Conservation (phyloP, 2,888 invertebrate genomes). For the Lasioglossum pauxillum region DNA sequence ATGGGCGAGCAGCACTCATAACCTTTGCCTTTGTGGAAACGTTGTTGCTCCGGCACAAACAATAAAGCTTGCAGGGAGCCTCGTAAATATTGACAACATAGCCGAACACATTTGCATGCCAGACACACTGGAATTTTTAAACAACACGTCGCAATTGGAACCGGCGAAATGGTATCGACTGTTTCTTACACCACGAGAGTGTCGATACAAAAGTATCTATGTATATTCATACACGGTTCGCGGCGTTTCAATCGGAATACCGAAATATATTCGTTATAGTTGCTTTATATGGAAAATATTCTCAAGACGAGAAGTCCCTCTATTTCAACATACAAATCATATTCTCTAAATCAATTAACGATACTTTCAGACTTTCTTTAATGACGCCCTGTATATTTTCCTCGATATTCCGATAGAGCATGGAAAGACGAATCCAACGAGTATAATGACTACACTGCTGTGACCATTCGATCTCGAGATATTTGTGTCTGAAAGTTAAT, state of each 20-base stretch:
- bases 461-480: not conserved
- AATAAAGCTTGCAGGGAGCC: conserved; percentile 7
- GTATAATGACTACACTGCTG: not conserved
- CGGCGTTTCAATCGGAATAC: not conserved
- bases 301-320: not conserved
- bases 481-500: not conserved
- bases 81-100: conserved; percentile 19
- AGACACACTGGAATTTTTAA: conserved; percentile 18
- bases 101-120: conserved; percentile 12
- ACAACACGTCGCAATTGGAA: not conserved
- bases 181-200: not conserved
- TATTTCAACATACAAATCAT: not conserved
- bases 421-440: not conserved
- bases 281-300: not conserved
- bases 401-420: not conserved
- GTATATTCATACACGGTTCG: not conserved
- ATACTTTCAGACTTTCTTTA: not conserved
- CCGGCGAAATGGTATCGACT: not conserved
- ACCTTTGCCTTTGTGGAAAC: conserved; percentile 15
- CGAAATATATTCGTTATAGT: not conserved
- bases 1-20: conserved; percentile 7
- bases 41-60: conserved; percentile 15
- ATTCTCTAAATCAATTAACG: too few species aligned
- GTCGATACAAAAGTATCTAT: not conserved
- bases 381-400: not conserved